phyloP scores from a whole-genome alignment of 2,888 invertebrate species.

The Pseudolycoriella hygida region DNA sequence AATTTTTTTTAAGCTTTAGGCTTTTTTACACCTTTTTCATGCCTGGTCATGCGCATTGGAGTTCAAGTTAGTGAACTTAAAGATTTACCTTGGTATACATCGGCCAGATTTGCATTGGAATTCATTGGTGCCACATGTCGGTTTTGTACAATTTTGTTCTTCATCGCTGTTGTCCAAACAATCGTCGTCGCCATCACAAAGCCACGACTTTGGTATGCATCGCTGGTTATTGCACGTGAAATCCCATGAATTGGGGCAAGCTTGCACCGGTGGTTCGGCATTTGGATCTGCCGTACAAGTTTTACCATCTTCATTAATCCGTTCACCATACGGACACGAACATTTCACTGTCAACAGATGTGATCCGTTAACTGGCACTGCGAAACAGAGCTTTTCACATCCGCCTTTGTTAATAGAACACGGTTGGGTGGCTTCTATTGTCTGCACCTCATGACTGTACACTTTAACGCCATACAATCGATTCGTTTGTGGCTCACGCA shows the following conservation, averaged over 20 bases:
- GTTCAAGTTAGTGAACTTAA: no score
- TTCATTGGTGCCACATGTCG: constrained; percentile 77
- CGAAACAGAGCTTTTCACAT: constrained; percentile 92
- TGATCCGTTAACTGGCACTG: constrained; percentile 49
- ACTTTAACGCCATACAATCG: constrained; percentile 83
- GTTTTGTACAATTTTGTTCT: constrained; percentile 85
- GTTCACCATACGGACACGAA: constrained; percentile 87
- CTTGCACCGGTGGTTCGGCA: constrained; percentile 70
- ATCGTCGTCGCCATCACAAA: constrained; percentile 52
- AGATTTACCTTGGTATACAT: no score
- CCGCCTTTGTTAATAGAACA: constrained; percentile 73
- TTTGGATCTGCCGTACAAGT: constrained; percentile 65
- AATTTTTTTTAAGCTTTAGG: no score
- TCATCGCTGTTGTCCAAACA: constrained; percentile 92
- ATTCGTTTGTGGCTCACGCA: constrained; percentile 78
- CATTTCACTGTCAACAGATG: constrained; percentile 46
- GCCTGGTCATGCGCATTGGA: no score
- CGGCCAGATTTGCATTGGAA: constrained; percentile 88
- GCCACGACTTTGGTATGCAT: constrained; percentile 86
- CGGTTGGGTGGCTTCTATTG: constrained; percentile 54
- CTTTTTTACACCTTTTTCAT: no score
- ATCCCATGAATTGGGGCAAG: constrained; percentile 83
- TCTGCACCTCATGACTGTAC: constrained; percentile 59
- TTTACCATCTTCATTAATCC: constrained; percentile 47
- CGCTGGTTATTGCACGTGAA: constrained; percentile 86